Conservation (phyloP, 2,888 invertebrate species). For the Dryomyza anilis region DNA sequence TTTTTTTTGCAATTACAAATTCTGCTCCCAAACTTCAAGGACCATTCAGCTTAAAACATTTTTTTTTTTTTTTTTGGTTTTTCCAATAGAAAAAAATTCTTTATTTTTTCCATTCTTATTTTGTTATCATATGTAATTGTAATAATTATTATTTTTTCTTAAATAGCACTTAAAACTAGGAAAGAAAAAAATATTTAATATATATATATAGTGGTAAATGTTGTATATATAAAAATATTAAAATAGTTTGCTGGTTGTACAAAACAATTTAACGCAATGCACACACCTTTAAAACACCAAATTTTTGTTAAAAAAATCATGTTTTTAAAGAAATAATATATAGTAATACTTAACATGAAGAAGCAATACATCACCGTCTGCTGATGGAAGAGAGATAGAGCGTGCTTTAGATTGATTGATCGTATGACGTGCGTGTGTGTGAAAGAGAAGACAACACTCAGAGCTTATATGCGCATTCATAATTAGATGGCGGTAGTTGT, state of each 20-base stretch:
- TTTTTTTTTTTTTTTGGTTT: slow-evolving; percentile 40
- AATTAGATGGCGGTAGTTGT: neutral
- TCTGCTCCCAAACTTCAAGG: slow-evolving; percentile 52
- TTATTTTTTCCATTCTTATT: slow-evolving; percentile 38
- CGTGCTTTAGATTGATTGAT: slow-evolving; percentile 4
- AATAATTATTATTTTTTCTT: slow-evolving; percentile 44
- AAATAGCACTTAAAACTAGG: slow-evolving; percentile 27
- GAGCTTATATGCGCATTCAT: slow-evolving; percentile 17
- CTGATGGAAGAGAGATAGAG: too few relatives aligned
- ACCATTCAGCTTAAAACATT: slow-evolving; percentile 47
- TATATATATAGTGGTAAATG: slow-evolving; percentile 18
- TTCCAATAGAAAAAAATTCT: slow-evolving; percentile 40
- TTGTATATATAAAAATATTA: slow-evolving; percentile 24
- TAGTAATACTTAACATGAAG: slow-evolving; percentile 28
- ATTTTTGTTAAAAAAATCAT: too few relatives aligned
- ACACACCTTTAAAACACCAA: slow-evolving; percentile 24
- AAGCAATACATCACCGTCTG: slow-evolving; percentile 24
- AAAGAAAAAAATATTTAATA: slow-evolving; percentile 24
- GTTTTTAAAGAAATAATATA: slow-evolving; percentile 17
- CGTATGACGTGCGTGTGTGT: neutral
- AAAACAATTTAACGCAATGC: slow-evolving; percentile 1
- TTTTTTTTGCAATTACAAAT: too few relatives aligned
- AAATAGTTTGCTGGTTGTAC: slow-evolving; percentile 15
- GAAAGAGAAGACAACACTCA: neutral
- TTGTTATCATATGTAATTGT: slow-evolving; percentile 32